Evolutionary conservation across 2,888 invertebrate species (phyloP).

Genomic region (Argyresthia albistria): DNA sequence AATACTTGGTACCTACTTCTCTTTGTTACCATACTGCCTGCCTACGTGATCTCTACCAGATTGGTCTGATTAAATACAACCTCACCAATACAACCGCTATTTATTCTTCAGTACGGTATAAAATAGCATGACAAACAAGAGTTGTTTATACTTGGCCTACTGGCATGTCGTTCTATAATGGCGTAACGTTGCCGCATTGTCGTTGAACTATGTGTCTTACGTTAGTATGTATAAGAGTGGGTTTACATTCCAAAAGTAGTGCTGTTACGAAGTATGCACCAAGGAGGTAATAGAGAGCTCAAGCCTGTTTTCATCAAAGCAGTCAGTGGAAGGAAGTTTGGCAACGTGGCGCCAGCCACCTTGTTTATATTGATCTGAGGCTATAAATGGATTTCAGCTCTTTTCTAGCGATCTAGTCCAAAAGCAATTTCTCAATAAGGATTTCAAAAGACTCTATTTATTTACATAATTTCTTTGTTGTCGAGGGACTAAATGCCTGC

Average conservation of each 20-base stretch:
- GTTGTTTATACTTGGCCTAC: not conserved
- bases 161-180: not conserved
- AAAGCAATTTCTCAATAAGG: slow-evolving; percentile 18
- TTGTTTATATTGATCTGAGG: slow-evolving; percentile 38
- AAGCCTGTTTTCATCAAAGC: slow-evolving; percentile 24
- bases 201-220: too few species aligned
- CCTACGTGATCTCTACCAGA: too few species aligned
- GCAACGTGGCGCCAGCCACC: slow-evolving; percentile 33
- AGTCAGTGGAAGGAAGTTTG: slow-evolving; percentile 25
- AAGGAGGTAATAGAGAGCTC: slow-evolving; percentile 11
- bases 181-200: not conserved
- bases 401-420: not conserved
- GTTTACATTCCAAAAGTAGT: not conserved
- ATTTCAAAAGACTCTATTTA: not conserved
- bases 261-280: not conserved
- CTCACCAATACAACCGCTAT: not conserved
- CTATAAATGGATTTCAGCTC: slow-evolving; percentile 32
- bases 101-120: not conserved
- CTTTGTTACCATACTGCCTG: not conserved
- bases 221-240: not conserved
- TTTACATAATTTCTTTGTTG: not conserved
- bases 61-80: not conserved
- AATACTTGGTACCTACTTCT: too few species aligned
- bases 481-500: too few species aligned
- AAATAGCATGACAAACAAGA: not conserved